Conservation (phyloP, 2,888 invertebrate genomes). For the Margaritifera margaritifera region DNA sequence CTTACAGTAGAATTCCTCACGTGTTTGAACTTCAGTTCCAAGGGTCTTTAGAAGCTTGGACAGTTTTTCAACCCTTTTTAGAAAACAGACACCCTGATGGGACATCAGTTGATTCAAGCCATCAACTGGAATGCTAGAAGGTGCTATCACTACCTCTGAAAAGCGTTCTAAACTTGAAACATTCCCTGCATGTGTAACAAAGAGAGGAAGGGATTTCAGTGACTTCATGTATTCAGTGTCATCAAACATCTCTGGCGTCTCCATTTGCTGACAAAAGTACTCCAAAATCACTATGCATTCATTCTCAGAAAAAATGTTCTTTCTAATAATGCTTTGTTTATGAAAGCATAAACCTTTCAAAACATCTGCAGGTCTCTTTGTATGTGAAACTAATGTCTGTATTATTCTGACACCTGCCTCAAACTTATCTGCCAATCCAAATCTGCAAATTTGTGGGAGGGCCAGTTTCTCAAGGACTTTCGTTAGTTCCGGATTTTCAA, state of each 20-base stretch:
- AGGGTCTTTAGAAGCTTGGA: neutral
- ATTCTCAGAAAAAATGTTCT: neutral
- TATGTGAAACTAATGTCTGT: neutral
- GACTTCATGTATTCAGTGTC: too few relatives aligned
- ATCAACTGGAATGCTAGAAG: neutral
- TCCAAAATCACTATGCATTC: too few relatives aligned
- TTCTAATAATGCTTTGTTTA: neutral
- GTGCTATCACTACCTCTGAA: neutral
- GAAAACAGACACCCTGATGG: too few relatives aligned
- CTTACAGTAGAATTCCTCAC: conserved; percentile 19
- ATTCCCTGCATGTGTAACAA: conserved; percentile 1
- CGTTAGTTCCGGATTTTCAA: too few relatives aligned
- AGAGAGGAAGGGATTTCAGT: neutral
- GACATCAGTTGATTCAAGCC: conserved; percentile 1
- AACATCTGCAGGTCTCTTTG: conserved; percentile 8
- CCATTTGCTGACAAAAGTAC: too few relatives aligned
- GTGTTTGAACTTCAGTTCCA: neutral
- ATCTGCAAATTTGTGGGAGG: too few relatives aligned
- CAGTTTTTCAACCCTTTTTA: neutral
- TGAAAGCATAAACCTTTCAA: neutral
- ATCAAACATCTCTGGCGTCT: neutral
- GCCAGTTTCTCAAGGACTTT: too few relatives aligned
- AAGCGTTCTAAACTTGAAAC: neutral
- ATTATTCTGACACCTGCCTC: too few relatives aligned
- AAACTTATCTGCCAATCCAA: too few relatives aligned